phyloP scores from a whole-genome alignment of 2,888 invertebrate species.

The Rhyacophila evoluta region DNA sequence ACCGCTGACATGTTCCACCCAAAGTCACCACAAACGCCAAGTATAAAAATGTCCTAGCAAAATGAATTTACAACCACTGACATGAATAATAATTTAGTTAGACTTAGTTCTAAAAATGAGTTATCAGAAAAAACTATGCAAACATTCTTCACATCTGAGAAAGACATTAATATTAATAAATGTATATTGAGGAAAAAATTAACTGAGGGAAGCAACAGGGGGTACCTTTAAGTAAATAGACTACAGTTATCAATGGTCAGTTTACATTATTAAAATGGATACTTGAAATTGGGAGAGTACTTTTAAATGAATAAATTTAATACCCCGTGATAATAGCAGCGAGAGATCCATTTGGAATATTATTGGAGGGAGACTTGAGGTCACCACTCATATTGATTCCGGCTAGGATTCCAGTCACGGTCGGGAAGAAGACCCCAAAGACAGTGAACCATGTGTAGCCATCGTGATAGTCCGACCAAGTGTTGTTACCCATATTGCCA shows the following conservation, averaged over 20 bases:
- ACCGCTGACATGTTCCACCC: constrained; percentile 86
- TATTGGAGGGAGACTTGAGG: constrained; percentile 88
- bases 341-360: constrained; percentile 95
- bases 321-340: constrained; percentile 93
- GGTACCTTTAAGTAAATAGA: too few relatives aligned
- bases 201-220: too few relatives aligned
- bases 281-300: too few relatives aligned
- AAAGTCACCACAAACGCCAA: constrained; percentile 90
- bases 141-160: too few relatives aligned
- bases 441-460: constrained; percentile 95
- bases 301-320: too few relatives aligned
- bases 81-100: background rate
- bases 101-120: too few relatives aligned
- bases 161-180: too few relatives aligned
- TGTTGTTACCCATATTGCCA: constrained; percentile 83
- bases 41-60: constrained; percentile 86
- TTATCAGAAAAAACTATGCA: too few relatives aligned
- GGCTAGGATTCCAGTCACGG: constrained; percentile 95
- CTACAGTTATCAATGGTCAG: too few relatives aligned
- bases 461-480: constrained; percentile 82
- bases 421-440: constrained; percentile 97
- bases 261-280: too few relatives aligned
- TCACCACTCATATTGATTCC: constrained; percentile 99
- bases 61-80: background rate
- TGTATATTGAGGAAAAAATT: too few relatives aligned